These are phyloP conservation scores for Coracopsis vasa DNA, from an alignment of 2,113 vertebrate species.

Conservation along the genomic window DNA sequence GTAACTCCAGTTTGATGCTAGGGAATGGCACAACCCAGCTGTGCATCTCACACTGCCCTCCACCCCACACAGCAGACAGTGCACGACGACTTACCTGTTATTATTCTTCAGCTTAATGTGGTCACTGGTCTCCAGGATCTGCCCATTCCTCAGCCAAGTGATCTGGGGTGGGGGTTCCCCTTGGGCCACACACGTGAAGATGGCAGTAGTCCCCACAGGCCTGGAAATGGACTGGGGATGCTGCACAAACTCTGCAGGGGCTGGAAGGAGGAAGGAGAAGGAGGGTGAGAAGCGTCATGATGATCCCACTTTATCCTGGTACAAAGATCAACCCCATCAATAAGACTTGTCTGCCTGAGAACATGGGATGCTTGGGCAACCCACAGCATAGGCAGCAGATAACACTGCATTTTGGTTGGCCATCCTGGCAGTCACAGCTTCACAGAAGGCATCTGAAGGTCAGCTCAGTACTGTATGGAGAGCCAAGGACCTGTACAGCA, in stretches of 20 bases:
- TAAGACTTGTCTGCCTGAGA: not conserved
- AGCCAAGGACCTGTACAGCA: rapidly evolving
- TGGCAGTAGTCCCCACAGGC: conserved; percentile 90
- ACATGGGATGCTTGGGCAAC: not conserved
- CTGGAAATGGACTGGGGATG: conserved; percentile 94
- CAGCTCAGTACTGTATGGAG: not conserved
- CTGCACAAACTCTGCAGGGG: conserved; percentile 94
- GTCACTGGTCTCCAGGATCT: conserved; percentile 88
- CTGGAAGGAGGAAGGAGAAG: conserved; percentile 65
- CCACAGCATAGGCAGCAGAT: not conserved
- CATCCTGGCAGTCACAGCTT: not conserved
- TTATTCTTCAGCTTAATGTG: conserved; percentile 96
- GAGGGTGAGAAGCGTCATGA: not conserved
- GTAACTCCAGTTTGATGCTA: not conserved
- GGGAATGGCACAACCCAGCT: not conserved
- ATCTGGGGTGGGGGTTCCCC: conserved; percentile 92
- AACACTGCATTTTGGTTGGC: not conserved
- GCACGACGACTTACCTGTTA: conserved; percentile 82
- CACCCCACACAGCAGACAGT: rapidly evolving
- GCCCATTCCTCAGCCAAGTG: conserved; percentile 96
- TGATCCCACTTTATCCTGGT: not conserved
- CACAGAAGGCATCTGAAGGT: not conserved
- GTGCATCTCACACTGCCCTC: rapidly evolving
- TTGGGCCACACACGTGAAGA: conserved; percentile 94
- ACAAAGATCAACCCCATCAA: rapidly evolving